These are phyloP conservation scores for Ormyrus nitidulus DNA, from an alignment of 2,888 invertebrate genomes.

Conservation along the genomic window DNA sequence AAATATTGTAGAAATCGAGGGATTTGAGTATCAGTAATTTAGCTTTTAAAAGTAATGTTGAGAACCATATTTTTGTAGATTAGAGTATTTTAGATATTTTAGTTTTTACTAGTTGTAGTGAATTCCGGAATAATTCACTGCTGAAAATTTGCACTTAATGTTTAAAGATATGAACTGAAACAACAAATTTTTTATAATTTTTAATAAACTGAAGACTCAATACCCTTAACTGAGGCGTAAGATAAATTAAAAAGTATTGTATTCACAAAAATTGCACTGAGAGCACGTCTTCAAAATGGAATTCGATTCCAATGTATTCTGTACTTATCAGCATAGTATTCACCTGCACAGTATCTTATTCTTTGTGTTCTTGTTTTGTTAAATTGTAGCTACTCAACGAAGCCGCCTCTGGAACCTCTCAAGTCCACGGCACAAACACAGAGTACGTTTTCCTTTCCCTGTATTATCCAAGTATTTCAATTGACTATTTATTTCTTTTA, in stretches of 20 bases:
- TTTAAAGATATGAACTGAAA: too few species aligned
- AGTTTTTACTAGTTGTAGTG: not conserved
- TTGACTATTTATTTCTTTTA: conserved; percentile 5
- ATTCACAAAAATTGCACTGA: conserved; percentile 49
- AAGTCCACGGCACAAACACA: conserved; percentile 69
- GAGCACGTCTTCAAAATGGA: conserved; percentile 44
- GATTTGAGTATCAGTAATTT: conserved; percentile 13
- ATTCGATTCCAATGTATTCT: conserved; percentile 41
- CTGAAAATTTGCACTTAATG: too few species aligned
- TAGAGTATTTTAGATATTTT: conserved; percentile 10
- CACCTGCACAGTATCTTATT: conserved; percentile 75
- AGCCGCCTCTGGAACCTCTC: conserved; percentile 78
- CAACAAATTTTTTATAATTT: not conserved
- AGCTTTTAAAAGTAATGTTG: not conserved
- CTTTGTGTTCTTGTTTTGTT: conserved; percentile 80
- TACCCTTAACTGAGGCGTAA: conserved; percentile 4
- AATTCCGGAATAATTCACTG: too few species aligned
- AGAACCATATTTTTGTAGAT: not conserved
- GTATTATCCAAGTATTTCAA: conserved; percentile 42
- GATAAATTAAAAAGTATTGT: conserved; percentile 3
- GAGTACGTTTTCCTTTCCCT: conserved; percentile 70
- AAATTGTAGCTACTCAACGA: conserved; percentile 83
- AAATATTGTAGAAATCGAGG: conserved; percentile 18
- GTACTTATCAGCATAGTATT: conserved; percentile 58
- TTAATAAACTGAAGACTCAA: conserved; percentile 25